Evolutionary conservation across 2,113 vertebrate species (phyloP).

Genomic region (Varanus salvator): DNA sequence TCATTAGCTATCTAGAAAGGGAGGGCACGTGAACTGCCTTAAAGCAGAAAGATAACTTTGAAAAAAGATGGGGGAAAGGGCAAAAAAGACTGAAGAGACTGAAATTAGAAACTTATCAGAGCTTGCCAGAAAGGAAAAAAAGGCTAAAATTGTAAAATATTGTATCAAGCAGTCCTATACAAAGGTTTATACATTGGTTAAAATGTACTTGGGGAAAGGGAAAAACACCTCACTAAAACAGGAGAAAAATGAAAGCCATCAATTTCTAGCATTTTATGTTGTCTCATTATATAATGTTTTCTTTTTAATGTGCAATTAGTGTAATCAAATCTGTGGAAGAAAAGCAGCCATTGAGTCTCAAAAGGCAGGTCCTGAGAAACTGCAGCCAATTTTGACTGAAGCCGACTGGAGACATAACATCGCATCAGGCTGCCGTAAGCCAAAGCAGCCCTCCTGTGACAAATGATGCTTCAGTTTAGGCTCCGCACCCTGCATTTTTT

Average conservation of each 20-base stretch:
- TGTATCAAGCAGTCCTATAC: background rate
- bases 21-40: background rate
- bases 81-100: background rate
- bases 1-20: background rate
- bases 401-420: conserved; percentile 52
- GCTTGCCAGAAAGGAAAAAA: background rate
- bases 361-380: conserved; percentile 74
- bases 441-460: conserved; percentile 60
- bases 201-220: conserved; percentile 44
- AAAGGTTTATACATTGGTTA: conserved; percentile 25
- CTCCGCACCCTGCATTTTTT: conserved; percentile 57
- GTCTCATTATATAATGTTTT: conserved; percentile 61
- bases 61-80: background rate
- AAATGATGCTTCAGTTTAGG: conserved; percentile 69
- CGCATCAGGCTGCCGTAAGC: conserved; percentile 51
- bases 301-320: conserved; percentile 63
- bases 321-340: conserved; percentile 70
- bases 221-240: conserved; percentile 59
- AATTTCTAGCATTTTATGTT: conserved; percentile 41
- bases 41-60: background rate
- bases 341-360: conserved; percentile 62
- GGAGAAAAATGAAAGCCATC: conserved; percentile 22
- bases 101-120: background rate
- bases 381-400: conserved; percentile 63
- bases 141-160: background rate